Conservation (phyloP, 2,888 invertebrate species). For the Lymantria dispar region DNA sequence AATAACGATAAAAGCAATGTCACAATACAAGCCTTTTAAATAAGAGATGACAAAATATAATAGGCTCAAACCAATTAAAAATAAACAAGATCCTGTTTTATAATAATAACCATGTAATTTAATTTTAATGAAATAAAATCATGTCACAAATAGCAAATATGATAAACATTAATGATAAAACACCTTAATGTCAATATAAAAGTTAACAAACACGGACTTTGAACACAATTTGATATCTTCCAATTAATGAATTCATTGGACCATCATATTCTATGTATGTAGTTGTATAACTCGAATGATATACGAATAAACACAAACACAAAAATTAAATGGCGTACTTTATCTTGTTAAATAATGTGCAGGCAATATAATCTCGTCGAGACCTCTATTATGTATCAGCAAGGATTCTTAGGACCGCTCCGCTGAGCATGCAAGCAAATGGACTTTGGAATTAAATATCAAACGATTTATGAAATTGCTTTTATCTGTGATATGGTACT, state of each 20-base stretch:
- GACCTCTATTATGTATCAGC: too few species aligned
- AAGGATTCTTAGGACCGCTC: too few species aligned
- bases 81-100: neutral
- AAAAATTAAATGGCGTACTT: conserved; percentile 20
- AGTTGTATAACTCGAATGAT: conserved; percentile 6
- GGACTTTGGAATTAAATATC: too few species aligned
- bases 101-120: neutral
- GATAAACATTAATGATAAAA: neutral
- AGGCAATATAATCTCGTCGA: too few species aligned
- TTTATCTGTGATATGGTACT: too few species aligned
- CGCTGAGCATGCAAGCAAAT: too few species aligned
- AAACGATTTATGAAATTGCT: too few species aligned
- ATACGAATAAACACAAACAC: conserved; percentile 14
- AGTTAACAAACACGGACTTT: conserved; percentile 51
- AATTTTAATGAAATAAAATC: neutral
- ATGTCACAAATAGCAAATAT: neutral
- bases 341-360: conserved; percentile 22
- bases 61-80: neutral
- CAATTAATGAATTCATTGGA: conserved; percentile 35
- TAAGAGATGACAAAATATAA: too few species aligned
- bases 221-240: conserved; percentile 39
- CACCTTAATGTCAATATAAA: neutral
- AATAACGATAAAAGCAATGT: too few species aligned
- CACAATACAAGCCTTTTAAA: too few species aligned
- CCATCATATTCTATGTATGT: conserved; percentile 21